Conservation (phyloP, 2,797 vertebrate species). For the Threskiornis aethiopicus region DNA sequence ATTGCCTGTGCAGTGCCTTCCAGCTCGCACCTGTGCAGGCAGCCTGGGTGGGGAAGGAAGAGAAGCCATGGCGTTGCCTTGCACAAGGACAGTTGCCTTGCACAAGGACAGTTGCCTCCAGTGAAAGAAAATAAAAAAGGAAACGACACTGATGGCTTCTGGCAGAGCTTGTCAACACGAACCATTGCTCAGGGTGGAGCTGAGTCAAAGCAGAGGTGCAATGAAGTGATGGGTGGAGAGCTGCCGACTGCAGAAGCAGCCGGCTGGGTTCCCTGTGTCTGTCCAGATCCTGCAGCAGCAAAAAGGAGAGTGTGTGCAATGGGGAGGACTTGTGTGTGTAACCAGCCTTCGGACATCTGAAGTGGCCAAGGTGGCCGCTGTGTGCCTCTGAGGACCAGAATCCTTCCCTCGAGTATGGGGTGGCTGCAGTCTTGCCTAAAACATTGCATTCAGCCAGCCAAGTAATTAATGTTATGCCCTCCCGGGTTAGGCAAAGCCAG, state of each 20-base stretch:
- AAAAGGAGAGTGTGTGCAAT: accelerated
- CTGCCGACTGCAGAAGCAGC: not conserved
- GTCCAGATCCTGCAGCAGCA: not conserved
- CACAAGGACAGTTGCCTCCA: not conserved
- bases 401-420: accelerated
- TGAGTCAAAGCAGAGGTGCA: not conserved
- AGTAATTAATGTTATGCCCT: not conserved
- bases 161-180: not conserved
- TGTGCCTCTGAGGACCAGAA: not conserved
- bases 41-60: not conserved
- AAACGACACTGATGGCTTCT: not conserved
- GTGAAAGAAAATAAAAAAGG: not conserved
- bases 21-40: not conserved
- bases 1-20: not conserved
- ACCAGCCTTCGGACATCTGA: not conserved
- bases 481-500: not conserved
- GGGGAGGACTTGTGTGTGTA: not conserved
- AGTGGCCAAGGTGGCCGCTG: not conserved
- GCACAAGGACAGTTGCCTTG: not conserved
- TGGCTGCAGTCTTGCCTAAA: not conserved
- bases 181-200: not conserved
- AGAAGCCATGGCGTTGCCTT: not conserved
- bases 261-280: not conserved
- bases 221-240: not conserved
- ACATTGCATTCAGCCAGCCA: accelerated